These are phyloP conservation scores for Aphaenogaster floridana DNA, from an alignment of 1,140 invertebrate species.

Conservation along the genomic window DNA sequence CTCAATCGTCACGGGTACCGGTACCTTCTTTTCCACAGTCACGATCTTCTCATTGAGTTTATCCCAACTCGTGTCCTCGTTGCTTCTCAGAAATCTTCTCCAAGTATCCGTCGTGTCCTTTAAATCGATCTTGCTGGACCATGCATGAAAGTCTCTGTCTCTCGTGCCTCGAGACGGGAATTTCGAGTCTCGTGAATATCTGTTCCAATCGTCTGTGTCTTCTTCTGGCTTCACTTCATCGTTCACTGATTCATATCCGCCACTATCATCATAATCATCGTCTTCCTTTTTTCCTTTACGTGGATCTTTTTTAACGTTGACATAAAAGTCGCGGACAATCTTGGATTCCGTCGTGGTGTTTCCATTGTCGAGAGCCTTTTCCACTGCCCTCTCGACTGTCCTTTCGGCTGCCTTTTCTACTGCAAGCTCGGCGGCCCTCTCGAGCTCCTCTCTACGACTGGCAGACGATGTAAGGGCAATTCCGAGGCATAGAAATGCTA, in stretches of 20 bases:
- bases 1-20: conserved; percentile 90
- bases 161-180: background rate
- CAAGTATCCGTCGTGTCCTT: conserved; percentile 8
- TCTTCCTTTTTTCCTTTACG: conserved; percentile 1
- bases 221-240: background rate
- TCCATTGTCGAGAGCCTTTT: conserved; percentile 82
- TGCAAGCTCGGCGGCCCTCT: conserved; percentile 83
- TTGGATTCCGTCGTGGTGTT: conserved; percentile 82
- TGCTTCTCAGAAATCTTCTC: conserved; percentile 55
- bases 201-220: conserved; percentile 50
- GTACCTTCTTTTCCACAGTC: conserved; percentile 89
- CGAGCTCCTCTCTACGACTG: conserved; percentile 80
- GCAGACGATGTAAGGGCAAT: conserved; percentile 68
- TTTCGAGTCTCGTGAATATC: background rate
- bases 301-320: conserved; percentile 77
- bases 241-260: background rate
- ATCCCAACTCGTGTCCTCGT: background rate
- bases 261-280: background rate
- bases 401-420: conserved; percentile 84
- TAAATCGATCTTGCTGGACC: conserved; percentile 3
- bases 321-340: conserved; percentile 81
- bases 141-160: background rate
- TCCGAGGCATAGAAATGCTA: conserved; percentile 72
- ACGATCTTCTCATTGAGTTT: conserved; percentile 79
- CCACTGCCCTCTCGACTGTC: conserved; percentile 84